Conservation (phyloP, 2,113 vertebrate species). For the Hiodon tergisus region DNA sequence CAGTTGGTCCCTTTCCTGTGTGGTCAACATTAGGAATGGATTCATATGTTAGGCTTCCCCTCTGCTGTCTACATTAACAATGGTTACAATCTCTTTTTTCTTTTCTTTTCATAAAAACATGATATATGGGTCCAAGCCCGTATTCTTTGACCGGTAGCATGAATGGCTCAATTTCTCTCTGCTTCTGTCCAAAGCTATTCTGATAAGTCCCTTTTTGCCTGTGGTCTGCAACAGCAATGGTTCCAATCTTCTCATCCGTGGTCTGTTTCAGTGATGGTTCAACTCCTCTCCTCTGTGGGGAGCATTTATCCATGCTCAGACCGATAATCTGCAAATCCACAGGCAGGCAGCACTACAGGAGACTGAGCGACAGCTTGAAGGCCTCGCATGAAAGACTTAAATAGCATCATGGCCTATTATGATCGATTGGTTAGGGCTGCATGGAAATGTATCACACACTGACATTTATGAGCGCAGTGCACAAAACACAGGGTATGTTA, state of each 20-base stretch:
- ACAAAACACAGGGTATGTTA: slow-evolving; percentile 98
- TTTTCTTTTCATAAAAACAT: no score
- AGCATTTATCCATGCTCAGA: no score
- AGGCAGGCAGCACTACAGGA: neutral
- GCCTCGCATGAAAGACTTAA: slow-evolving; percentile 58
- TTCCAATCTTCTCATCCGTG: neutral
- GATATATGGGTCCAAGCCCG: no score
- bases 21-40: no score
- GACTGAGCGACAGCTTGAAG: slow-evolving; percentile 30
- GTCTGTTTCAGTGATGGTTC: neutral
- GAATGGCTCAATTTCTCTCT: neutral
- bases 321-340: neutral
- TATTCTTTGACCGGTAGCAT: no score
- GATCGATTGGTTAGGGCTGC: slow-evolving; percentile 76
- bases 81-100: no score
- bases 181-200: neutral
- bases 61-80: no score
- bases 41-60: no score
- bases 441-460: slow-evolving; percentile 92
- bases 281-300: neutral
- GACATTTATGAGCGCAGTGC: slow-evolving; percentile 98
- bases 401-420: slow-evolving; percentile 75
- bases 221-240: neutral
- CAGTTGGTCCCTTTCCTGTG: no score
- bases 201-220: neutral